These are phyloP conservation scores for Orchestes rusci DNA, from an alignment of 2,888 invertebrate species.

Conservation along the genomic window DNA sequence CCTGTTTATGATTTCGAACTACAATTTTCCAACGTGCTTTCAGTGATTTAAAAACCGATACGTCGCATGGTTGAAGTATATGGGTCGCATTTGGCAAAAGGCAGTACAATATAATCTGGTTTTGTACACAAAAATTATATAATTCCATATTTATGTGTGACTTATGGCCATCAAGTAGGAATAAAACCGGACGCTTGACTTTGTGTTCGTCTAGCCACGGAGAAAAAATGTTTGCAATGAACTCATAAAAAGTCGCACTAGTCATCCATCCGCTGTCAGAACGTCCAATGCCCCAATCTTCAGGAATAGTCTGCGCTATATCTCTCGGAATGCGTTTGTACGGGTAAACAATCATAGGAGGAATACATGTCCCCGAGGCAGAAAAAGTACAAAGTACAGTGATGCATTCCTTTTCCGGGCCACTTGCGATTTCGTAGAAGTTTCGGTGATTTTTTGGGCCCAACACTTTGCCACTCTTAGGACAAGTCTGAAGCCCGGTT, in stretches of 20 bases:
- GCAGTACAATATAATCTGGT: too few species aligned
- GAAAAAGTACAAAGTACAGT: constrained; percentile 26
- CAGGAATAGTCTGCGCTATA: constrained; percentile 24
- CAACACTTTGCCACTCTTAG: constrained; percentile 11
- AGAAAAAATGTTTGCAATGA: too few species aligned
- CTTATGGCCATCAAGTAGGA: too few species aligned
- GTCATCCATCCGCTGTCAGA: too few species aligned
- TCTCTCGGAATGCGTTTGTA: constrained; percentile 28
- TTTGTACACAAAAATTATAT: too few species aligned
- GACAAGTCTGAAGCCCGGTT: constrained; percentile 14
- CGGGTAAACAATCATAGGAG: constrained; percentile 29
- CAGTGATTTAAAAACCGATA: constrained; percentile 37
- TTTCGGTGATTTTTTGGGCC: constrained; percentile 11
- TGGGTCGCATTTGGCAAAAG: constrained; percentile 41
- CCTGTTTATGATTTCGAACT: constrained; percentile 10
- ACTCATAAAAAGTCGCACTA: too few species aligned
- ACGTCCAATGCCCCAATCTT: constrained; percentile 22
- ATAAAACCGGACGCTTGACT: too few species aligned
- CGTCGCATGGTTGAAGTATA: constrained; percentile 40
- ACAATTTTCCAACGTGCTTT: constrained; percentile 32
- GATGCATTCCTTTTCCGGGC: constrained; percentile 15
- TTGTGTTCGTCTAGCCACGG: too few species aligned
- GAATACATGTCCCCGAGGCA: constrained; percentile 23
- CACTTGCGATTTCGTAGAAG: constrained; percentile 5
- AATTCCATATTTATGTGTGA: too few species aligned